These are phyloP conservation scores for Chionis minor DNA, from an alignment of 2,113 vertebrate genomes.

Conservation along the genomic window DNA sequence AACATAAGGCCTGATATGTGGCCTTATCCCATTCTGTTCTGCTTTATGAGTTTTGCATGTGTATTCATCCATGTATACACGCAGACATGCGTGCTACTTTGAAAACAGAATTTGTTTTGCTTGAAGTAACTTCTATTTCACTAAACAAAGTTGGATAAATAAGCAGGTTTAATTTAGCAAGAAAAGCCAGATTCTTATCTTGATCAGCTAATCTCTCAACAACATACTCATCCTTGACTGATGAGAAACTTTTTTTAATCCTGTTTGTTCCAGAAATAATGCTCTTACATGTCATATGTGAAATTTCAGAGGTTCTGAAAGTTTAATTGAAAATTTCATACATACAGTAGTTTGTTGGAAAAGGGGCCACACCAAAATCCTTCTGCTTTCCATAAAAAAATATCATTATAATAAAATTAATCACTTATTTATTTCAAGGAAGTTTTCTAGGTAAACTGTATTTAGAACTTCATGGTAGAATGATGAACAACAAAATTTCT, in stretches of 20 bases:
- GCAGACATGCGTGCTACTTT: background rate
- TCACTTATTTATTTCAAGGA: background rate
- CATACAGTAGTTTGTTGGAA: background rate
- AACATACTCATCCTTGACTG: background rate
- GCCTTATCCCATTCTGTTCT: background rate
- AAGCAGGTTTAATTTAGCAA: background rate
- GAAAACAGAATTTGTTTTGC: background rate
- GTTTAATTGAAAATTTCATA: background rate
- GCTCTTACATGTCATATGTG: background rate
- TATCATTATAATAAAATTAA: background rate
- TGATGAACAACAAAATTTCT: background rate
- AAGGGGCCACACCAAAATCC: background rate
- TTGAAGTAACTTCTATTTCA: background rate
- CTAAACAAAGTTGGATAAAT: background rate
- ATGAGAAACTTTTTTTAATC: background rate
- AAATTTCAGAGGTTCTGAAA: background rate
- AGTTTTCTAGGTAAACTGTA: background rate
- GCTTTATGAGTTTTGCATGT: background rate
- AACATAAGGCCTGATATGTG: background rate
- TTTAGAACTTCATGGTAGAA: background rate
- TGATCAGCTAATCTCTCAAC: background rate
- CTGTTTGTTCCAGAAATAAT: background rate
- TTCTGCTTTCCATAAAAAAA: background rate
- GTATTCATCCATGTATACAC: background rate
- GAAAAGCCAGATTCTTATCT: background rate